Evolutionary conservation across 2,113 vertebrate genomes (phyloP), one percentile per base, ranked within the genome.

Genomic region (Bucco capensis): DNA sequence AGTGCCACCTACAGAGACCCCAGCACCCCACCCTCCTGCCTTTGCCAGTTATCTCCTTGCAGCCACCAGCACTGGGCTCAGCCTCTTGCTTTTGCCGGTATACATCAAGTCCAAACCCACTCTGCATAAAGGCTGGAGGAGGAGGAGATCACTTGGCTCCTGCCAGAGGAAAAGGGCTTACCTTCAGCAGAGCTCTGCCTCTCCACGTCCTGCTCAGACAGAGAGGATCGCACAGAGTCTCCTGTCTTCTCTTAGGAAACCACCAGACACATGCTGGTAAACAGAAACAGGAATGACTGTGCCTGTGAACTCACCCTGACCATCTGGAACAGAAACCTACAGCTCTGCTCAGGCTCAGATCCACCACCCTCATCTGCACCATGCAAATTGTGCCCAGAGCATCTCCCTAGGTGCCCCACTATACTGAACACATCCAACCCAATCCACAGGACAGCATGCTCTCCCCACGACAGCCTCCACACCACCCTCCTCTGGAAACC

Each of bases 261-360:
- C 83, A 95, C 96, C 96, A 88, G 88, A 84, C 58, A 19, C 54
- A 65, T 17, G 42, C 70, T 93, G 88, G 77, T 90, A 90, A 94
- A 81, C 80, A 96, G 90, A 96, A 96, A 92, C 89, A 91, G 93
- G 87, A 95, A 96, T 93, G 81, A 95, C 92, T 90, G 78, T 33
- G 81, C 73, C 49, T 42, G 53, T 82, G 78, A 93, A 85, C 90
- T 87, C 35, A 66, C 86, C 50, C 83, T 72, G 38, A 42, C 86
- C 86, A 94, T 82, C 84, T 96, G 94, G 89, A 94, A 96, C 89
- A 96, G 94, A 95, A 95, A 96, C 94, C 77, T 57, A 25, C 58
- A 65, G 62, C 77, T 54, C 71, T 73, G 66, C 69, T 93, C 77
- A 69, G 80, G 37, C 65, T 83, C 46, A 65, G 44, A 78, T 37